Conservation (phyloP, 2,888 invertebrate genomes). For the Pasiphila rectangulata region DNA sequence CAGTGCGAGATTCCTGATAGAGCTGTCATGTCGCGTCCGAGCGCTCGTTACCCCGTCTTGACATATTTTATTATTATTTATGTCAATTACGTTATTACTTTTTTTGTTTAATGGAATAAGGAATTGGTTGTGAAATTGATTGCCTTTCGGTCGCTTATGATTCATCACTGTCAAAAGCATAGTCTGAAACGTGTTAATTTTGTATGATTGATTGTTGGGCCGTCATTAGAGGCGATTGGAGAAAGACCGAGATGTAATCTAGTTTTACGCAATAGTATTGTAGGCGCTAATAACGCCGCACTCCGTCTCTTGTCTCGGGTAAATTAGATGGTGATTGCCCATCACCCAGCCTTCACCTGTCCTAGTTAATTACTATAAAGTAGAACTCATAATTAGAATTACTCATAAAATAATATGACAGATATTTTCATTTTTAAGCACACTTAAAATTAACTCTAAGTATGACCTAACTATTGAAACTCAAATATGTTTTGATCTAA, state of each 20-base stretch:
- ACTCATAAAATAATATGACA: no score
- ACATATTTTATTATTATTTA: conserved; percentile 81
- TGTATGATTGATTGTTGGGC: conserved; percentile 74
- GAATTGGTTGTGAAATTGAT: conserved; percentile 79
- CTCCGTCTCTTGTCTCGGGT: conserved; percentile 35
- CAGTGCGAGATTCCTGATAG: conserved; percentile 75
- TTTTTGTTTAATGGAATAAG: conserved; percentile 80
- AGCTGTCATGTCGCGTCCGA: conserved; percentile 78
- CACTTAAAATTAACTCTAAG: no score
- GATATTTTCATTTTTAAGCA: no score
- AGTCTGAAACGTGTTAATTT: conserved; percentile 78
- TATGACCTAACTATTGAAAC: no score
- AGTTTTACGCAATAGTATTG: conserved; percentile 74
- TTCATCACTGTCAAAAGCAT: conserved; percentile 78
- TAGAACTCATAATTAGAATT: conserved; percentile 16
- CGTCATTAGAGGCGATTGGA: conserved; percentile 61
- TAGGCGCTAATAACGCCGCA: conserved; percentile 40
- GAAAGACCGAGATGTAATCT: conserved; percentile 57
- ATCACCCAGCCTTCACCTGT: conserved; percentile 31
- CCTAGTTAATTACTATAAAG: conserved; percentile 35
- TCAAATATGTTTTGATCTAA: no score
- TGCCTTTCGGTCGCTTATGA: conserved; percentile 78
- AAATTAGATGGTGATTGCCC: conserved; percentile 52
- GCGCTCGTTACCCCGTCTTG: conserved; percentile 76
- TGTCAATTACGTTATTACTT: conserved; percentile 81